These are phyloP conservation scores for Lytechinus variegatus DNA, from an alignment of 35 echinoderm and acorn worm genomes.

Conservation along the genomic window DNA sequence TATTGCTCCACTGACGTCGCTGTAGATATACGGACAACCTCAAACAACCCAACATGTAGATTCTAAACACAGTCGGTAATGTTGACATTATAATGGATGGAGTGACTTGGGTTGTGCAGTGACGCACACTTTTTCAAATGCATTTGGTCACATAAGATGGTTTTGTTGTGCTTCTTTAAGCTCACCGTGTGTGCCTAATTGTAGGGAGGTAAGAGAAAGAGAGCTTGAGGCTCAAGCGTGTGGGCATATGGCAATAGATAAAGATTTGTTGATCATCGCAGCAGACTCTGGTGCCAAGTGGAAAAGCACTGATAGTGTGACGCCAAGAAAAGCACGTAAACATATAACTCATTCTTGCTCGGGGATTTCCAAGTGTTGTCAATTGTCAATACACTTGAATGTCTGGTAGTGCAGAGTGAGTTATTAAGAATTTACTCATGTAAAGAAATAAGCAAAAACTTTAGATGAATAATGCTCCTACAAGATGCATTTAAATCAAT, in stretches of 20 bases:
- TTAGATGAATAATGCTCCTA: too few relatives aligned
- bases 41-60: slow-evolving; percentile 5
- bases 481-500: too few relatives aligned
- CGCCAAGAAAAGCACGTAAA: background rate
- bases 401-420: background rate
- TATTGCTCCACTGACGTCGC: slow-evolving; percentile 8
- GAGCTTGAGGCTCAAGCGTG: background rate
- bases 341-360: background rate
- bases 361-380: background rate
- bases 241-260: background rate
- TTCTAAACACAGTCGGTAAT: slow-evolving; percentile 19
- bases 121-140: background rate
- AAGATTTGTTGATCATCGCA: background rate
- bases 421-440: background rate
- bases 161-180: slow-evolving; percentile 13
- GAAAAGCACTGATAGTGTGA: background rate
- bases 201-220: background rate
- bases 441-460: too few relatives aligned
- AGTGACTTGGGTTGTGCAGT: background rate
- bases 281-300: background rate
- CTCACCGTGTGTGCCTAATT: background rate
- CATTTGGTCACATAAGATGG: background rate
- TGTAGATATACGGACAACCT: background rate
- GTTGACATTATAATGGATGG: slow-evolving; percentile 2
- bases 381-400: background rate